These are phyloP conservation scores for Aspidapion aeneum DNA, from an alignment of 2,888 invertebrate genomes.

Conservation along the genomic window DNA sequence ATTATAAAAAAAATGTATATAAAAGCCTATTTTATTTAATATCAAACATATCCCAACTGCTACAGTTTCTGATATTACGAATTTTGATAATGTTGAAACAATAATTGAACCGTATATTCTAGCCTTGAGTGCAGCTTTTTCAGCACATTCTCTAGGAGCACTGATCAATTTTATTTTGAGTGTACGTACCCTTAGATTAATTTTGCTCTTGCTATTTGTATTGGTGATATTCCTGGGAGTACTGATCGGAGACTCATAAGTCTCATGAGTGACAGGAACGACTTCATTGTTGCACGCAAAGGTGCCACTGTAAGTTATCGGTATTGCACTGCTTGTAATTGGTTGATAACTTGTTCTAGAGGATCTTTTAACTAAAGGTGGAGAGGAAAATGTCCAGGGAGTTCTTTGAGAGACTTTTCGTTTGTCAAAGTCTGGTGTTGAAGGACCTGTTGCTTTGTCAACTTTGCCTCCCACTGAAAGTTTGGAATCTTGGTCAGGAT, in stretches of 20 bases:
- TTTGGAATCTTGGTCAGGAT: neutral
- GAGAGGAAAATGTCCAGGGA: slow-evolving; percentile 19
- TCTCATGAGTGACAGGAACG: slow-evolving; percentile 11
- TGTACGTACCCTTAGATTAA: neutral
- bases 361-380: slow-evolving; percentile 11
- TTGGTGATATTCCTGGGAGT: slow-evolving; percentile 8
- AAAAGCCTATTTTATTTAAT: neutral
- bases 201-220: neutral
- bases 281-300: slow-evolving; percentile 22
- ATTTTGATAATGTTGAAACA: too few species aligned
- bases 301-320: slow-evolving; percentile 24
- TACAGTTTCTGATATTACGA: too few species aligned
- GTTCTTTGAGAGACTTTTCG: slow-evolving; percentile 6
- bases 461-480: neutral
- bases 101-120: too few species aligned
- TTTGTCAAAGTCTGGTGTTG: neutral
- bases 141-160: too few species aligned
- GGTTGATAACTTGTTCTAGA: neutral
- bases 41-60: neutral
- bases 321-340: slow-evolving; percentile 8
- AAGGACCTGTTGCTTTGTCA: neutral
- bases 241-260: slow-evolving; percentile 5
- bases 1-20: neutral
- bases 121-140: too few species aligned
- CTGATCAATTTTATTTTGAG: too few species aligned